Evolutionary conservation across 2,888 invertebrate genomes (phyloP).

Genomic region (Phytoseiulus persimilis): DNA sequence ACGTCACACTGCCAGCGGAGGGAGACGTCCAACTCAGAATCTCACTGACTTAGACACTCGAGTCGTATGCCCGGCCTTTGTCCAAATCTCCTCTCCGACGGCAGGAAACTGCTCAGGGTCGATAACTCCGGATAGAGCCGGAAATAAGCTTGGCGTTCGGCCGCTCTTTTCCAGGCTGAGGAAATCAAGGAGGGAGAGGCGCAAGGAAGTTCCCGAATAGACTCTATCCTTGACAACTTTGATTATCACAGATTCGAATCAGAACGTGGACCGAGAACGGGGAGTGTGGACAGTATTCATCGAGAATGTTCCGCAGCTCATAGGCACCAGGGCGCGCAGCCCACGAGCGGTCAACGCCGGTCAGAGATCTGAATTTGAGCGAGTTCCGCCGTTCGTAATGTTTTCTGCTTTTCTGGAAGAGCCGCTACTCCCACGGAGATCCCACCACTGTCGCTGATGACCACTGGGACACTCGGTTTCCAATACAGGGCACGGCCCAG

Average conservation of each 20-base stretch:
- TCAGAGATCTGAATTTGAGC: background rate
- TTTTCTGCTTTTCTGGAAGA: background rate
- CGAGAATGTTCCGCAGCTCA: background rate
- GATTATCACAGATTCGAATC: background rate
- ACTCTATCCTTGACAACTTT: background rate
- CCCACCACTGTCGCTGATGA: background rate
- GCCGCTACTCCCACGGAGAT: background rate
- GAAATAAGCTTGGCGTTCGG: background rate
- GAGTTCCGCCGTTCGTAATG: background rate
- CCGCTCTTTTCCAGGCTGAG: background rate
- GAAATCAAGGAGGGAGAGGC: background rate
- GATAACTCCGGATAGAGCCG: background rate
- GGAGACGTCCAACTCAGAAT: background rate
- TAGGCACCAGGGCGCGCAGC: background rate
- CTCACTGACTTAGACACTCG: background rate
- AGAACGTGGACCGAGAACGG: background rate
- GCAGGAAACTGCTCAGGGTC: background rate
- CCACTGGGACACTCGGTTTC: constrained; percentile 5
- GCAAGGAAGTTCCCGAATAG: background rate
- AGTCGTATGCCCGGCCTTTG: background rate
- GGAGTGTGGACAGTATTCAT: background rate
- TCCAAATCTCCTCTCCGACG: background rate
- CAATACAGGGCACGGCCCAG: background rate
- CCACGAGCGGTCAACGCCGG: background rate
- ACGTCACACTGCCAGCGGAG: background rate